Percentiles rank a stretch among this genome's conserved stretches.
phyloP scores from a whole-genome alignment of 2,888 invertebrate species.

The Dryocosmus kuriphilus region DNA sequence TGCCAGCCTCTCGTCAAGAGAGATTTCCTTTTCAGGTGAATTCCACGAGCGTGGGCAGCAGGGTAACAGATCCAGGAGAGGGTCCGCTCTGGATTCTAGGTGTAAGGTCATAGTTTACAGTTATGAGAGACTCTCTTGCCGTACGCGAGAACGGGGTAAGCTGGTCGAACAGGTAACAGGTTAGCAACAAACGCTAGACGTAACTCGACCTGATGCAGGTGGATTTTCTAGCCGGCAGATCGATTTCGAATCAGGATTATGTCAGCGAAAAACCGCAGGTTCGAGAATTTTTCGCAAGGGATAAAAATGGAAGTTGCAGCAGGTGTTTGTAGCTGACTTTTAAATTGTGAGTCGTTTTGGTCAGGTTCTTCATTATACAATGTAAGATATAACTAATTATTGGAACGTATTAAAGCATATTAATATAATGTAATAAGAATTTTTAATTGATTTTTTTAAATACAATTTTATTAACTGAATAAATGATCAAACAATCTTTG shows the following conservation, averaged over 20 bases:
- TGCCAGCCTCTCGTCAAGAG: slow-evolving; percentile 56
- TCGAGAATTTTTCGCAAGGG: background rate
- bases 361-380: too few species aligned
- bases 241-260: slow-evolving; percentile 4
- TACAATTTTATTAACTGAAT: too few species aligned
- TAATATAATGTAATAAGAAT: too few species aligned
- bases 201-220: slow-evolving; percentile 40
- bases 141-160: slow-evolving; percentile 55
- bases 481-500: too few species aligned
- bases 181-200: slow-evolving; percentile 60
- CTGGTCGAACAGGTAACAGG: slow-evolving; percentile 63
- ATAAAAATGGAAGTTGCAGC: too few species aligned
- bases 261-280: slow-evolving; percentile 9
- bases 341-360: too few species aligned
- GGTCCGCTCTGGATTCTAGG: slow-evolving; percentile 55
- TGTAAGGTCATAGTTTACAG: slow-evolving; percentile 58
- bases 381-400: too few species aligned
- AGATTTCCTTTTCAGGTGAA: slow-evolving; percentile 75
- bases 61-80: slow-evolving; percentile 64
- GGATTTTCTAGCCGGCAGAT: background rate
- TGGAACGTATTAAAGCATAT: too few species aligned
- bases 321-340: too few species aligned
- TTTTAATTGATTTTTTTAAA: too few species aligned
- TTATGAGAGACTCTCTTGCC: slow-evolving; percentile 35
- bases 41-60: slow-evolving; percentile 71